These are phyloP conservation scores for Siphonodentalium dalli DNA, from an alignment of 2,888 invertebrate genomes.

Conservation along the genomic window DNA sequence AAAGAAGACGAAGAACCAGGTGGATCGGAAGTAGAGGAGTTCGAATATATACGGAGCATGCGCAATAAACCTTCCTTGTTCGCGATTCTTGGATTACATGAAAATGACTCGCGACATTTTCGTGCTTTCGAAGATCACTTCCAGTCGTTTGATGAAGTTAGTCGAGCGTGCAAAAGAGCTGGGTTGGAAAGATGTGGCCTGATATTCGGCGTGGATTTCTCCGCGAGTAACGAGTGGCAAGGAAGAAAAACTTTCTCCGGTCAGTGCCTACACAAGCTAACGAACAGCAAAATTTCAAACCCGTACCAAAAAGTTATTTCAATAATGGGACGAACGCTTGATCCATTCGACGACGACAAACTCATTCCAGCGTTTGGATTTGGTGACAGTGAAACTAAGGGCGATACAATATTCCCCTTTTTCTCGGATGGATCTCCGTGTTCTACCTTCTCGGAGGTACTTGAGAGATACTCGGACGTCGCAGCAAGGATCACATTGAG, in stretches of 20 bases:
- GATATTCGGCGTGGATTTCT: conserved; percentile 70
- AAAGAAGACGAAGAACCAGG: conserved; percentile 20
- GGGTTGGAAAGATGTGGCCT: conserved; percentile 67
- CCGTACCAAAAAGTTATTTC: conserved; percentile 67
- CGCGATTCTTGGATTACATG: conserved; percentile 40
- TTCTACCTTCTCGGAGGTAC: conserved; percentile 54
- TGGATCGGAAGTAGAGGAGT: conserved; percentile 15
- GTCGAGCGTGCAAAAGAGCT: conserved; percentile 64
- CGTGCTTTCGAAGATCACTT: conserved; percentile 60
- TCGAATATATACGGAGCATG: conserved; percentile 22
- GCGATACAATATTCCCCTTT: conserved; percentile 56
- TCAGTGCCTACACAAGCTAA: conserved; percentile 63
- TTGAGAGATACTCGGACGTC: conserved; percentile 65
- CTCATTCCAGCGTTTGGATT: conserved; percentile 61
- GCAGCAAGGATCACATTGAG: conserved; percentile 65
- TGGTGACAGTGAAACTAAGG: conserved; percentile 57
- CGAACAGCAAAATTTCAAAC: conserved; percentile 60
- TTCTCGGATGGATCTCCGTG: conserved; percentile 42
- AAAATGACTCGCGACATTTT: conserved; percentile 33
- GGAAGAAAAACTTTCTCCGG: conserved; percentile 67
- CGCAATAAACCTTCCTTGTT: conserved; percentile 41
- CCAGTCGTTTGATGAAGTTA: conserved; percentile 63
- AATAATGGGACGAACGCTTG: conserved; percentile 58
- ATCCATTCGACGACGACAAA: conserved; percentile 57
- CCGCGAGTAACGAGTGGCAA: conserved; percentile 70